Evolutionary conservation across 2,888 invertebrate species (phyloP).

Genomic region (Apamea crenata): DNA sequence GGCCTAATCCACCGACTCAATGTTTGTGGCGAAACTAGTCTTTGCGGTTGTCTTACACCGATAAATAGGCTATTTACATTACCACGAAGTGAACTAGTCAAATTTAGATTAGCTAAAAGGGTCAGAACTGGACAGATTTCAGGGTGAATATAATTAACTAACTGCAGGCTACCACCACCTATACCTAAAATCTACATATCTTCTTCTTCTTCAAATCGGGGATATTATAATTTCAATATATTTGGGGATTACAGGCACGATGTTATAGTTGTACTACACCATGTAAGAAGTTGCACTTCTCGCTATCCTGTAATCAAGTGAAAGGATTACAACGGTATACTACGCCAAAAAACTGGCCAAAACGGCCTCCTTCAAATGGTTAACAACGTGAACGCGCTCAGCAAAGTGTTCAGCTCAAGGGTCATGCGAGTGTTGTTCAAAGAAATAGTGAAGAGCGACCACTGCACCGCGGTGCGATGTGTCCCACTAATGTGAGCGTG

Average conservation of each 20-base stretch:
- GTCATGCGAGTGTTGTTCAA: conserved; percentile 48
- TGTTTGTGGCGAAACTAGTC: too few relatives aligned
- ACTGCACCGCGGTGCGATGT: conserved; percentile 2
- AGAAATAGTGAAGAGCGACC: conserved; percentile 49
- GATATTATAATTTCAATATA: too few relatives aligned
- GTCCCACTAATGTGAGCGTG: not conserved
- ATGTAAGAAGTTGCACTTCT: not conserved
- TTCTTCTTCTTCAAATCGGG: not conserved
- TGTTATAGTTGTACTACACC: not conserved
- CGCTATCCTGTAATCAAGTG: not conserved
- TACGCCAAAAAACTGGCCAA: not conserved
- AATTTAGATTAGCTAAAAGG: too few relatives aligned
- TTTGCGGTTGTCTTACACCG: too few relatives aligned
- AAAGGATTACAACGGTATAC: not conserved
- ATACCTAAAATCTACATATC: not conserved
- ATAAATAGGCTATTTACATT: too few relatives aligned
- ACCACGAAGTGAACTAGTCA: too few relatives aligned
- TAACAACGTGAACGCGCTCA: conserved; percentile 16
- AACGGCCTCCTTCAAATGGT: not conserved
- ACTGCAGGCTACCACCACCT: not conserved
- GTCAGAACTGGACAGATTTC: too few relatives aligned
- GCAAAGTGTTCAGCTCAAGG: conserved; percentile 30
- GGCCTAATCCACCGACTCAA: too few relatives aligned
- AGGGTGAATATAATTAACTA: too few relatives aligned
- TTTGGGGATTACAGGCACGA: not conserved